Evolutionary conservation across 2,888 invertebrate species (phyloP).

Genomic region (Drosophila demipolita): DNA sequence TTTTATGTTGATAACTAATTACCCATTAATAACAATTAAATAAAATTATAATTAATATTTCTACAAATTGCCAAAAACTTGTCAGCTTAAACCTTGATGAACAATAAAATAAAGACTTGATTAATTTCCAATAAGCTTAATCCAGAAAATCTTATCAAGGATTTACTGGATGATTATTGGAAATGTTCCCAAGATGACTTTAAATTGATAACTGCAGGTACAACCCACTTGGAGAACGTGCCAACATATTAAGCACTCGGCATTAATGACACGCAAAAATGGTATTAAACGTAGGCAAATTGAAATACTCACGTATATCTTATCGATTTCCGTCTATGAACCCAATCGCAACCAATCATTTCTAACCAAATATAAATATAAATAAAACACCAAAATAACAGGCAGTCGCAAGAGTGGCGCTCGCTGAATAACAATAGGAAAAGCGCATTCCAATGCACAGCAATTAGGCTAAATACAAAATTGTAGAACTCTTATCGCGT

Average conservation of each 20-base stretch:
- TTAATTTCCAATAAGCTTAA: not conserved
- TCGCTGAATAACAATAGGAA: constrained; percentile 9
- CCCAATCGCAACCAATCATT: not conserved
- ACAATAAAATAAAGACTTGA: not conserved
- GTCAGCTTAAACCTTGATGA: not conserved
- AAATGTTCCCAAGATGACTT: not conserved
- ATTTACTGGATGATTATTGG: not conserved
- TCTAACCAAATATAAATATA: constrained; percentile 21
- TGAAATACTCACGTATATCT: constrained; percentile 60
- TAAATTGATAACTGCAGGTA: not conserved
- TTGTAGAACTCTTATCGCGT: constrained; percentile 26
- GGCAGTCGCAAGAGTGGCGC: constrained; percentile 12
- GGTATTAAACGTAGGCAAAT: constrained; percentile 16
- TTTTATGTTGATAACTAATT: not conserved
- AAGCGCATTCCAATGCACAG: no score
- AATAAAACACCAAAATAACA: constrained; percentile 1
- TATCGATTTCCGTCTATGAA: constrained; percentile 44
- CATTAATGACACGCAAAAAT: constrained; percentile 19
- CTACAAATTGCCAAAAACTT: not conserved
- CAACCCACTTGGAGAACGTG: not conserved
- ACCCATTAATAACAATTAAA: not conserved
- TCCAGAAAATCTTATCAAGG: not conserved
- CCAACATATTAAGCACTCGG: constrained; percentile 12
- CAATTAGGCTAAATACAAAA: constrained; percentile 25
- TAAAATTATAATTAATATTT: not conserved